Evolutionary conservation across 2,888 invertebrate species (phyloP).

Genomic region (Nemurella pictetii): DNA sequence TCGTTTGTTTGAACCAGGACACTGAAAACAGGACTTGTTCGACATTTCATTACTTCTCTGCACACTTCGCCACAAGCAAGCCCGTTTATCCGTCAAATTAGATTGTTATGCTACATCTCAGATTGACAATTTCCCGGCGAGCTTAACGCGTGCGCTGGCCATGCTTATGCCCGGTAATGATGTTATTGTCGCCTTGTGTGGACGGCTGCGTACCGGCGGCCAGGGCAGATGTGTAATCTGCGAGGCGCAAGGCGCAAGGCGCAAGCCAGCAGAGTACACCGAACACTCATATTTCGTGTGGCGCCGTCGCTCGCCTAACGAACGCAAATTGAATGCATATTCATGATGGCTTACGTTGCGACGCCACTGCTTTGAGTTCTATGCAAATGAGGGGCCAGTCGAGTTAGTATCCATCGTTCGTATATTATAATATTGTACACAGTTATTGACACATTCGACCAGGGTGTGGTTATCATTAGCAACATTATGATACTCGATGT

Average conservation of each 20-base stretch:
- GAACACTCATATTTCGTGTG: background rate
- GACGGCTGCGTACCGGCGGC: background rate
- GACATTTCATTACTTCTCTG: no score
- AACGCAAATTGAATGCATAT: slow-evolving; percentile 37
- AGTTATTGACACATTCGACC: slow-evolving; percentile 1
- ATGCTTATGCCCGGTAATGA: background rate
- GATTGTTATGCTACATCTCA: background rate
- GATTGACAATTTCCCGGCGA: background rate
- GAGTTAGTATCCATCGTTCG: background rate
- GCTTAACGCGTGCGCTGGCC: background rate
- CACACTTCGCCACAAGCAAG: no score
- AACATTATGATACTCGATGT: background rate
- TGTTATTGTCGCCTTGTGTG: background rate
- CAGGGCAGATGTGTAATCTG: background rate
- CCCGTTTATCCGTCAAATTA: background rate
- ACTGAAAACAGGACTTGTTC: no score
- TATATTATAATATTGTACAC: background rate
- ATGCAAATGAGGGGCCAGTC: slow-evolving; percentile 14
- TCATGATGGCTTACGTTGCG: slow-evolving; percentile 23
- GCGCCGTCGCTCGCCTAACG: slow-evolving; percentile 31
- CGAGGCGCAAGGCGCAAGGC: background rate
- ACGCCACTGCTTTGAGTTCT: slow-evolving; percentile 23
- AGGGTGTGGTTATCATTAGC: background rate
- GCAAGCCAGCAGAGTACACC: no score
- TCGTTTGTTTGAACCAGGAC: no score